These are phyloP conservation scores for Athalia rosae DNA, from an alignment of 2,888 invertebrate species.

Conservation along the genomic window DNA sequence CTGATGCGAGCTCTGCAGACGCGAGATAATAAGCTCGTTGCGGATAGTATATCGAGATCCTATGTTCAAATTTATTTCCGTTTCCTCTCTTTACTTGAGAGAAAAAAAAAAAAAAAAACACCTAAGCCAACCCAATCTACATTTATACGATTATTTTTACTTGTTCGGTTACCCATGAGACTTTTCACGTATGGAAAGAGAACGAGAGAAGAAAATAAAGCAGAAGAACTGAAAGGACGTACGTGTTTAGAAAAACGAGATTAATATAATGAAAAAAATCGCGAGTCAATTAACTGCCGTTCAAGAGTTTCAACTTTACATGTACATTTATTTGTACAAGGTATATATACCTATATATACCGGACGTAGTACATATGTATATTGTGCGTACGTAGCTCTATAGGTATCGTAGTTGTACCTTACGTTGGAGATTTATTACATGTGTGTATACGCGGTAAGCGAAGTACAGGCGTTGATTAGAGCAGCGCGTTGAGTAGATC, in stretches of 20 bases:
- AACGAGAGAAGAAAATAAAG: background rate
- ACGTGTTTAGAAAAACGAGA: background rate
- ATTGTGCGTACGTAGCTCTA: background rate
- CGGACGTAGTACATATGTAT: background rate
- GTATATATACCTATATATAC: background rate
- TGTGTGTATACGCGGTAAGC: conserved; percentile 4
- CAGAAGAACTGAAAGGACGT: background rate
- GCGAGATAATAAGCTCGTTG: too few species aligned
- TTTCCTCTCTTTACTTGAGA: background rate
- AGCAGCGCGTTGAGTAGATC: conserved; percentile 49
- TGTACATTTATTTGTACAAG: background rate
- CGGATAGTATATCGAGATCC: too few species aligned
- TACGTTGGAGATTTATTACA: background rate
- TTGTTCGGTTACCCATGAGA: too few species aligned
- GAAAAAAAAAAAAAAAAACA: background rate
- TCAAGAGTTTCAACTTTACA: background rate
- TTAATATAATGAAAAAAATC: background rate
- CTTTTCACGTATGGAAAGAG: too few species aligned
- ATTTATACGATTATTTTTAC: too few species aligned
- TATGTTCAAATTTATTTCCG: too few species aligned
- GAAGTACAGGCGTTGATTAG: conserved; percentile 47
- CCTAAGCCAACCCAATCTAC: too few species aligned
- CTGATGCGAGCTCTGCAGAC: too few species aligned
- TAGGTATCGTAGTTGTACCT: background rate
- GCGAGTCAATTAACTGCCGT: background rate